Conservation (phyloP, 2,888 invertebrate genomes). For the Cetonia aurata region DNA sequence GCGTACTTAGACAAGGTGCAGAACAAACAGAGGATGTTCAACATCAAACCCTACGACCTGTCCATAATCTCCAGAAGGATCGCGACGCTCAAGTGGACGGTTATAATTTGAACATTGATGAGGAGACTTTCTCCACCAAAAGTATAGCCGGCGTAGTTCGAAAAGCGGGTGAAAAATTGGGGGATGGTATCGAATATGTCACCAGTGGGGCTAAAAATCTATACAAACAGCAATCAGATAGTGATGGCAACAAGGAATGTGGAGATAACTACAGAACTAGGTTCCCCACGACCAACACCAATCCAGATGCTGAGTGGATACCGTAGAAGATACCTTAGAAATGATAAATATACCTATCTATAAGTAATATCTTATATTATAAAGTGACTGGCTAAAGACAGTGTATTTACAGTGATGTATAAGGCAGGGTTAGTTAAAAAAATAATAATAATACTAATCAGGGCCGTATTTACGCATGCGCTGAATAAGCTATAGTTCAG, state of each 20-base stretch:
- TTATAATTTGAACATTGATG: constrained; percentile 79
- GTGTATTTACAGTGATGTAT: too few species aligned
- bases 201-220: constrained; percentile 79
- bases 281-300: constrained; percentile 63
- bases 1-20: constrained; percentile 80
- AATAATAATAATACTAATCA: too few species aligned
- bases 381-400: too few species aligned
- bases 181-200: constrained; percentile 76
- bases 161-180: constrained; percentile 79
- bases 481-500: too few species aligned
- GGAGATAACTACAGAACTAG: constrained; percentile 63
- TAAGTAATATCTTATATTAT: too few species aligned
- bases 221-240: constrained; percentile 71
- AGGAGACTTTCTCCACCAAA: constrained; percentile 81
- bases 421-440: too few species aligned
- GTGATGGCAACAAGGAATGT: constrained; percentile 45
- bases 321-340: constrained; percentile 60
- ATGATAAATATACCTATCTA: too few species aligned
- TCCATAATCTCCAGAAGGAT: constrained; percentile 79
- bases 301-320: constrained; percentile 72
- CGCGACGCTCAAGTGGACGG: constrained; percentile 74
- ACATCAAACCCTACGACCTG: constrained; percentile 83
- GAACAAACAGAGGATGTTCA: constrained; percentile 72
- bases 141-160: constrained; percentile 79
- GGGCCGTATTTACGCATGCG: too few species aligned